Base-by-base conservation (phyloP, 2,888 invertebrate genomes). In the Cheilosia pagana region DNA sequence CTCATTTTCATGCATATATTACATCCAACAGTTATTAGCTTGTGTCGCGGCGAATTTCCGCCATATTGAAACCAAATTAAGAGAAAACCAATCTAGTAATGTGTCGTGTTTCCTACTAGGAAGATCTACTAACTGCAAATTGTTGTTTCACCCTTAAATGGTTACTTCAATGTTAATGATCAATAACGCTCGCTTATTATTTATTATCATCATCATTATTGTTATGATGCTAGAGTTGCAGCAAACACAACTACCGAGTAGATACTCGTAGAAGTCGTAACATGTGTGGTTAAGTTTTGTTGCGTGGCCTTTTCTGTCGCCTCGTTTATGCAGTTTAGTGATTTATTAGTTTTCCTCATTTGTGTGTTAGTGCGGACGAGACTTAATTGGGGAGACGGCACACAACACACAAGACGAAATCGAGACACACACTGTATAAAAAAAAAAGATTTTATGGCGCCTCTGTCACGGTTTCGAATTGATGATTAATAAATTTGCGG, bases 251-350 rank as follows among this genome's bases (percentile, higher is more conserved):
- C 10, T 14, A 21, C 41, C 7, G 21, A 50, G 31, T 59, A 35
- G 35, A 65, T 48, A 28, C 28, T 28, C 28, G 28, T 28, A 28
- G 28, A 8, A 41, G 12, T 6, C 16, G 19, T 19, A 7, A 12
- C 52, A 35, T 45, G 65, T 48, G 28, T 63, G 25, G 45, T 43
- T 55, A 57, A 28, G 31, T 53, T 76, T 52, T 41, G 39, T 78
- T 71, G 70, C 57, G 52, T 71, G 65, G 78, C 78, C 78, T 79
- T 79, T 79, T 65, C 57, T 60, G 71, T 79, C 62, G 65, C 50
- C 19, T 48, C 21, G 21, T 43, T 65, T 79, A 67, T 71, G 71
- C 65, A 79, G 28, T 72, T 72, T 72, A 39, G 70, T 70, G 70
- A 77, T 77, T 77, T 77, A 59, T 78, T 71, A 57, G 31, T 65